Base-by-base conservation (phyloP, 2,888 invertebrate genomes). In the Melanophora roralis region DNA sequence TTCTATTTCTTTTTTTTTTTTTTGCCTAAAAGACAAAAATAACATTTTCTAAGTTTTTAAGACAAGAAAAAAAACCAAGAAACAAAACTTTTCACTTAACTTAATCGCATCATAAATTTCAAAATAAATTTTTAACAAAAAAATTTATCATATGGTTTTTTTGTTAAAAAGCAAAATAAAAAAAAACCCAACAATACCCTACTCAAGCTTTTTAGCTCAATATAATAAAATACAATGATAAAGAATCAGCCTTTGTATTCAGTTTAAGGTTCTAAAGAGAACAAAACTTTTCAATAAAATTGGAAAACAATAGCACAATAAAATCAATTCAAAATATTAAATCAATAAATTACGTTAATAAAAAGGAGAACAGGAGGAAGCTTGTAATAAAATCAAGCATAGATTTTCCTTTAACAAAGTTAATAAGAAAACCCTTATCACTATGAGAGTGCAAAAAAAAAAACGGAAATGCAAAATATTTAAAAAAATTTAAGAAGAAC, bases 41-140 rank as follows among this genome's bases (percentile, higher is more conserved):
- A 62, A 49, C 5, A 49, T 73, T 65, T 49, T 62, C 27, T 5
- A 5, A 27, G 6, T 67, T 51, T 45, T 53, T n/a, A n/a, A n/a
- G n/a, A 27, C 45, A 47, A 43, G 47, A 55, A 68, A 21, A 1
- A 43, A 14, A 32, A 21, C 14, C 27, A 55, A 21, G 68, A 34
- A 34, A 60, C 62, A 74, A 71, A 79, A 79, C 75, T 79, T 79
- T 75, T 67, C 75, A 75, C 75, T 79, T 75, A 75, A 62, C 60
- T 65, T 79, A 75, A 79, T 72, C 75, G 67, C 43, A 75, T 79
- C 71, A 75, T 55, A 79, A 79, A 67, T 79, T 75, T 65, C 53
- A 43, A 60, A 75, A 75, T 60, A 79, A 72, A 72, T 67, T 75
- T 65, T 55, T 49, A 40, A 55, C 59, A 60, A 45, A 62, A 0